Evolutionary conservation across 1,140 invertebrate species (phyloP).

Genomic region (Caenorhabditis elegans): DNA sequence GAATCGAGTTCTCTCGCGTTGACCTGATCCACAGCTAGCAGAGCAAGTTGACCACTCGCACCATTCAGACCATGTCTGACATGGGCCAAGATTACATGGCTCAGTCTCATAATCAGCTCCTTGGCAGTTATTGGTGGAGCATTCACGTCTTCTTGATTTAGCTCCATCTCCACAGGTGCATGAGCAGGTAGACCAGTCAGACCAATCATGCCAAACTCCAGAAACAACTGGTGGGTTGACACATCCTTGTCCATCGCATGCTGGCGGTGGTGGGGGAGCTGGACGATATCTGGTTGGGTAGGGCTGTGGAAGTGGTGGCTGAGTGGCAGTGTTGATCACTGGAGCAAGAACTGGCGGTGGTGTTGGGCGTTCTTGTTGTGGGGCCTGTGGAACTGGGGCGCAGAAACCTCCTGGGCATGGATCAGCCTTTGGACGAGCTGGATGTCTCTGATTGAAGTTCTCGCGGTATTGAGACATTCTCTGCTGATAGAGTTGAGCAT

Average conservation of each 20-base stretch:
- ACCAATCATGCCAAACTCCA: conserved; percentile 54
- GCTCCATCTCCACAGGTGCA: conserved; percentile 53
- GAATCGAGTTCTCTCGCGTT: conserved; percentile 47
- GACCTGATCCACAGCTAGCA: conserved; percentile 47
- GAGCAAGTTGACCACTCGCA: conserved; percentile 53
- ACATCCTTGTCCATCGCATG: conserved; percentile 39
- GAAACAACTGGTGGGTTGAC: neutral
- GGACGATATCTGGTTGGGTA: conserved; percentile 37
- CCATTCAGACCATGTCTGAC: conserved; percentile 52
- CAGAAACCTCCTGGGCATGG: conserved; percentile 44
- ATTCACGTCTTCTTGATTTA: conserved; percentile 46
- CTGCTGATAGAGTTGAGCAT: conserved; percentile 45
- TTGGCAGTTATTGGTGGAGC: conserved; percentile 44
- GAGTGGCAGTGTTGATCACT: conserved; percentile 12
- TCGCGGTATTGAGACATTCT: conserved; percentile 40
- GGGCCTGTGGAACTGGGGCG: conserved; percentile 8
- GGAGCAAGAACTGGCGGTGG: conserved; percentile 25
- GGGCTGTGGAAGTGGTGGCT: conserved; percentile 9
- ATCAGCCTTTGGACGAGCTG: conserved; percentile 42
- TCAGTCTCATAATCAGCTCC: conserved; percentile 41
- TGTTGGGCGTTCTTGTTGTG: neutral
- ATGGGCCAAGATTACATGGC: conserved; percentile 51
- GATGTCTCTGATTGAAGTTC: conserved; percentile 45
- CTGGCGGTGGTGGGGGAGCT: conserved; percentile 40
- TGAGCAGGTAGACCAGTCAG: conserved; percentile 46